Evolutionary conservation across 2,888 invertebrate genomes (phyloP).

Genomic region (Aspidiotus rigidus): DNA sequence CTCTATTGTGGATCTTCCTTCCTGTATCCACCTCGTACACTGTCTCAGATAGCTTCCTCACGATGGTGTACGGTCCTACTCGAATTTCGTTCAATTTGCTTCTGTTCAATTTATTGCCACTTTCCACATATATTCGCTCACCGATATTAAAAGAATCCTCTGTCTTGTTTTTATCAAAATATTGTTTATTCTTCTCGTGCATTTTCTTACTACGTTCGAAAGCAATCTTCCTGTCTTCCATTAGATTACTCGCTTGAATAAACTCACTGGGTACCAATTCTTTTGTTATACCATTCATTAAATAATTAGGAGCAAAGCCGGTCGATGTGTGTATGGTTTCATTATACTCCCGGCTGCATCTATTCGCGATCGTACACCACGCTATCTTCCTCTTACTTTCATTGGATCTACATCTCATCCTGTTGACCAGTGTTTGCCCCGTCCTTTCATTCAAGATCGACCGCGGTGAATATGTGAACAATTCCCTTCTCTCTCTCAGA

Average conservation of each 20-base stretch:
- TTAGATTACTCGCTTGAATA: too few species aligned
- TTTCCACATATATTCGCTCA: conserved; percentile 22
- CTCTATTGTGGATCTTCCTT: neutral
- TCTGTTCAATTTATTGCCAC: conserved; percentile 11
- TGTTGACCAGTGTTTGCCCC: too few species aligned
- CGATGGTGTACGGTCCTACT: neutral
- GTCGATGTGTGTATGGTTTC: neutral
- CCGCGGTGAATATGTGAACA: conserved; percentile 35
- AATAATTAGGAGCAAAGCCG: neutral
- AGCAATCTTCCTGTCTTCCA: too few species aligned
- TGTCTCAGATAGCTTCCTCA: neutral
- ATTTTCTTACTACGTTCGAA: too few species aligned
- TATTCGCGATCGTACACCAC: conserved; percentile 37
- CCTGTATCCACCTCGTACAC: neutral
- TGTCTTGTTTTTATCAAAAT: neutral
- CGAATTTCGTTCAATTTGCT: neutral
- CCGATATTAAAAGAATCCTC: conserved; percentile 7
- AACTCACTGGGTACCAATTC: neutral
- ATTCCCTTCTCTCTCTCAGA: neutral
- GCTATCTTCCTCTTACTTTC: conserved; percentile 28
- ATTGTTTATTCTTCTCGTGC: too few species aligned
- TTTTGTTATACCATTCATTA: neutral
- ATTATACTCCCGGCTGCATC: conserved; percentile 27
- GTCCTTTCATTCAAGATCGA: conserved; percentile 37
- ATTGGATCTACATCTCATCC: conserved; percentile 35